Base-by-base conservation (phyloP, 2,113 vertebrate species). In the Tachycineta bicolor region DNA sequence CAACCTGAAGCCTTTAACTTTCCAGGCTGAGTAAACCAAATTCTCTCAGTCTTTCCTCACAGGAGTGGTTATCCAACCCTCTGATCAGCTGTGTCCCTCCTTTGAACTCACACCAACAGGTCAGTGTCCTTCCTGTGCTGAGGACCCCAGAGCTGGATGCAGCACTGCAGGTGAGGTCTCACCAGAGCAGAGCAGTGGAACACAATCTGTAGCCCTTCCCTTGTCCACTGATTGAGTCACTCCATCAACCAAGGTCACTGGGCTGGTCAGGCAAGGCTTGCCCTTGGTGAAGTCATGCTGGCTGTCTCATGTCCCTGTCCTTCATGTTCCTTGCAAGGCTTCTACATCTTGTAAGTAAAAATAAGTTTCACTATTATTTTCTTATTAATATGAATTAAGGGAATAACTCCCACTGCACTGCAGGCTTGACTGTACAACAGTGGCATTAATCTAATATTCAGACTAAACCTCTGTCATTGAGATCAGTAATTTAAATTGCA, bases 271-370 rank as follows among this genome's bases (percentile, higher is more conserved):
- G 25, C 24, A 71, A 49, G n/a, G 71, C 24, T 31, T 26, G 14
- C 4, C 20, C 20, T 34, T 41, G 24, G 34, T 1, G 2, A 71
- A 56, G 21, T 20, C 0, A 0, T 43, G 29, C 34, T 39, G 47
- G 10, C 28, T 18, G 24, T 34, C 21, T 52, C 37, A 31, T 20
- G 4, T 44, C 31, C 4, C 44, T 28, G 16, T 47, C 24, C 47
- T 70, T 33, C 55, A 62, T 33, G 3, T 24, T 37, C n/a, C 47
- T n/a, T 25, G 29, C 16, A 79, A 0, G 0, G 24, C 20, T 67
- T 50, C 68, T 58, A 25, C 5, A 3, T 25, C 39, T 33, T 22
- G 9, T 18, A 44, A 44, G 31, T 28, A 79, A 87, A 89, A 82
- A 25, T 25, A 37, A 2, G 28, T 78, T 49, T 15, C 24, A 16